Base-by-base conservation (phyloP, 1,140 invertebrate genomes). In the Drosophila baimaii region DNA sequence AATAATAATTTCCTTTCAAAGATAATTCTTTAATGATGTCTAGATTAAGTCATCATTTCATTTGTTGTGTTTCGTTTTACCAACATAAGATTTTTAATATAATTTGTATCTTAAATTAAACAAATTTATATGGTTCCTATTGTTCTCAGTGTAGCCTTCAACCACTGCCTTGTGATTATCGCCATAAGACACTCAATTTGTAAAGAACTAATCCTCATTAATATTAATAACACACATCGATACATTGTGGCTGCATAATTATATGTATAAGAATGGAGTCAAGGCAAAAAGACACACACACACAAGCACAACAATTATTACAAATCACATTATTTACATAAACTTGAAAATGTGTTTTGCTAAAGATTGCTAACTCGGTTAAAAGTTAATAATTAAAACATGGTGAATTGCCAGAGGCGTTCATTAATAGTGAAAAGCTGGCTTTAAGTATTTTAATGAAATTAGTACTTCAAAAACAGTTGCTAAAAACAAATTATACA, bases 351-450 rank as follows among this genome's bases (percentile, higher is more conserved):
- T 63, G 17, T 0, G 10, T 21, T 63, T 39, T 21, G 29, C 19
- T 35, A 8, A 39, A n/a, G 37, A 39, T 39, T 4, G 13, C 29
- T 21, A 1, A 9, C 37, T 39, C n/a, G 39, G 23, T 12, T 17
- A 15, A 17, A 37, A 57, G 15, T 27, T 15, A 37, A 31, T 57
- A 57, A 62, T 27, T 57, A 55, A 61, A 55, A 61, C 12, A 25
- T 15, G 21, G 9, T 5, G 13, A 29, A 23, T 9, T 23, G 5
- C 21, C 12, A 17, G n/a, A 56, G 25, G 35, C 29, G 12, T 17
- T 55, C 21, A 6, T 5, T 5, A 39, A 21, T 21, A 13, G 4
- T 27, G 5, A 8, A 21, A 6, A 39, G 27, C 56, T 21, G 19
- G 19, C 12, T 35, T 25, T 2, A 25, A 61, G n/a, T 13, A 10